These are phyloP conservation scores for Drosophila bocki DNA, from an alignment of 1,140 invertebrate species.

Conservation along the genomic window DNA sequence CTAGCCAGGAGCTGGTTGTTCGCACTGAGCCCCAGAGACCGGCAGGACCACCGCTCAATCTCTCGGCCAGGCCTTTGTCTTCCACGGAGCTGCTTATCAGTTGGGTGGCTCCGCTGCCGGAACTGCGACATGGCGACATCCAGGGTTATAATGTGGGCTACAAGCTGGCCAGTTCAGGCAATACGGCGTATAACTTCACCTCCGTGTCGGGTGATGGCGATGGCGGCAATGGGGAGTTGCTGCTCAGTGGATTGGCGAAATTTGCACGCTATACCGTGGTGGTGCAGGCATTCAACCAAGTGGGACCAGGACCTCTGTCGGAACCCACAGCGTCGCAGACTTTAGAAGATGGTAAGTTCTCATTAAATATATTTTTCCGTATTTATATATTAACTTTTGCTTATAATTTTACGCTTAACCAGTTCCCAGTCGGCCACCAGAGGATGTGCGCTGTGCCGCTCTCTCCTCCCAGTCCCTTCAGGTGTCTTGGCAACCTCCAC, in stretches of 20 bases:
- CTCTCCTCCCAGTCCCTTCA: constrained; percentile 91
- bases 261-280: constrained; percentile 93
- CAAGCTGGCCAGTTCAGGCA: constrained; percentile 78
- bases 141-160: constrained; percentile 89
- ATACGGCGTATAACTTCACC: constrained; percentile 88
- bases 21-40: constrained; percentile 92
- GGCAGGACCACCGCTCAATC: constrained; percentile 90
- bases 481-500: constrained; percentile 94
- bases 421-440: constrained; percentile 91
- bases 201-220: constrained; percentile 89
- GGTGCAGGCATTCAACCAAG: constrained; percentile 94
- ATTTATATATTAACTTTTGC: not conserved
- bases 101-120: constrained; percentile 90
- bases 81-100: constrained; percentile 91
- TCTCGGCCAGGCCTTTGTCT: constrained; percentile 89
- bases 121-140: constrained; percentile 90
- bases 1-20: constrained; percentile 89
- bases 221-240: constrained; percentile 88
- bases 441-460: constrained; percentile 90
- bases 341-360: constrained; percentile 90
- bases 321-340: constrained; percentile 91
- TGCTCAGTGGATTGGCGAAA: constrained; percentile 89
- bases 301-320: constrained; percentile 92
- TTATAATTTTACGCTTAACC: not conserved
- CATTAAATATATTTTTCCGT: too few relatives aligned